Conservation (phyloP, 2,113 vertebrate genomes). For the Raphicerus campestris region DNA sequence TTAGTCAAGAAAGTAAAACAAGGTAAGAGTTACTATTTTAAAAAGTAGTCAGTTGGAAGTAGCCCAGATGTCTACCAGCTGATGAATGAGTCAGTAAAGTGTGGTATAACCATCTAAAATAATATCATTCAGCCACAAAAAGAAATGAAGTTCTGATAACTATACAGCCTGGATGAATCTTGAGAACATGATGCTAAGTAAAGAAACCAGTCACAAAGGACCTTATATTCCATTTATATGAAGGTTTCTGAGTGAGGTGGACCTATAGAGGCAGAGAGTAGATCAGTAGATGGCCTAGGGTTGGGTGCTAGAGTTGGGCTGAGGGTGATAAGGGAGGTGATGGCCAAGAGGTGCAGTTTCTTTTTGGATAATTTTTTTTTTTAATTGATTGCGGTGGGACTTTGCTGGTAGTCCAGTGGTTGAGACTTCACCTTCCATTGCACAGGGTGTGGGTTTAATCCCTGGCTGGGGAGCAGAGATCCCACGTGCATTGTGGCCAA, state of each 20-base stretch:
- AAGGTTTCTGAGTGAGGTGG: neutral
- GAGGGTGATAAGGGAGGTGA: rapidly evolving
- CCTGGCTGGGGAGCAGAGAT: neutral
- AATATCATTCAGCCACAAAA: neutral
- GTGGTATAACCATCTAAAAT: neutral
- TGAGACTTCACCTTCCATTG: neutral
- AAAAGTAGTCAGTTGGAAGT: neutral
- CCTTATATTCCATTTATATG: neutral
- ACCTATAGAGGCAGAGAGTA: neutral
- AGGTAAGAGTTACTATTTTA: neutral
- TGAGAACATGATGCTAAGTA: neutral
- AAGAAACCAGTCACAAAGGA: neutral
- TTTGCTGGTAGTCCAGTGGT: neutral
- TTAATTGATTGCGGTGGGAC: neutral
- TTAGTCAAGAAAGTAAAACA: constrained; percentile 1
- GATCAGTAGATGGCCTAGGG: neutral
- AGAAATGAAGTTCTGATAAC: neutral
- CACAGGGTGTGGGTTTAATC: neutral
- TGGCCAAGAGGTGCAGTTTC: neutral
- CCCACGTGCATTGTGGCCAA: neutral
- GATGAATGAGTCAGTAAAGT: neutral
- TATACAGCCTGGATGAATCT: neutral
- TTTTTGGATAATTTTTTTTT: neutral
- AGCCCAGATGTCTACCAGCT: neutral
- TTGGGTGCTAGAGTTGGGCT: neutral